Percentiles rank a stretch among this genome's conserved stretches.
Evolutionary conservation across 1,140 invertebrate species (phyloP).

Genomic region (Meloidogyne hapla): DNA sequence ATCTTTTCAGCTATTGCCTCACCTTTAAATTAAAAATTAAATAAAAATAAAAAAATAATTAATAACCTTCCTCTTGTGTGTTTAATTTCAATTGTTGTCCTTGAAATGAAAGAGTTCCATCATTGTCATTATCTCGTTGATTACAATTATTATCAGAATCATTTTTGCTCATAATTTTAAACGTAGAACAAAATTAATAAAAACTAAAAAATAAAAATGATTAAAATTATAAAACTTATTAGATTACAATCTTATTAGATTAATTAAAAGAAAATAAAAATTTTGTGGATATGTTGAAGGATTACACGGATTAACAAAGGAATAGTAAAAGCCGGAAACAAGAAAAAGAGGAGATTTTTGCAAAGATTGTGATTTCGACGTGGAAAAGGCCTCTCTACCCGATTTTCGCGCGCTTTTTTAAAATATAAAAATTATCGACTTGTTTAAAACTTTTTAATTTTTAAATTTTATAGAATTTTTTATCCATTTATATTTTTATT

Average conservation of each 20-base stretch:
- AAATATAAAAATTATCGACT: too few relatives aligned
- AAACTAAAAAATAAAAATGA: neutral
- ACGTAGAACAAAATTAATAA: neutral
- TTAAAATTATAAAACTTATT: neutral
- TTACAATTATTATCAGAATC: neutral
- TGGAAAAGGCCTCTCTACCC: neutral
- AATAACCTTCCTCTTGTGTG: constrained; percentile 28
- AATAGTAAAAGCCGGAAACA: too few relatives aligned
- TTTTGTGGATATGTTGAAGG: too few relatives aligned
- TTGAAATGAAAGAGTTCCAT: constrained; percentile 22
- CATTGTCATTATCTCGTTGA: neutral
- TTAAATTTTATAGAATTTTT: neutral
- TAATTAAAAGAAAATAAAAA: too few relatives aligned
- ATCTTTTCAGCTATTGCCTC: constrained; percentile 42
- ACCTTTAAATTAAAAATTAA: constrained; percentile 24
- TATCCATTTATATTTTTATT: neutral
- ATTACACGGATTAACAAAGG: too few relatives aligned
- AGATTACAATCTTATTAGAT: too few relatives aligned
- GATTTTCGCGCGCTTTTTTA: too few relatives aligned
- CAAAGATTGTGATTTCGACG: too few relatives aligned
- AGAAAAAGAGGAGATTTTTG: too few relatives aligned
- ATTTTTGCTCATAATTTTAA: neutral
- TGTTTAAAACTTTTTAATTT: too few relatives aligned
- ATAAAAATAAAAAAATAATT: neutral
- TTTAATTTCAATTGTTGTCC: constrained; percentile 41